A percentile compares a stretch with the other conserved stretches of the same genome.
Conservation (phyloP, 2,888 invertebrate species). For the Ichneumoninae sp. region DNA sequence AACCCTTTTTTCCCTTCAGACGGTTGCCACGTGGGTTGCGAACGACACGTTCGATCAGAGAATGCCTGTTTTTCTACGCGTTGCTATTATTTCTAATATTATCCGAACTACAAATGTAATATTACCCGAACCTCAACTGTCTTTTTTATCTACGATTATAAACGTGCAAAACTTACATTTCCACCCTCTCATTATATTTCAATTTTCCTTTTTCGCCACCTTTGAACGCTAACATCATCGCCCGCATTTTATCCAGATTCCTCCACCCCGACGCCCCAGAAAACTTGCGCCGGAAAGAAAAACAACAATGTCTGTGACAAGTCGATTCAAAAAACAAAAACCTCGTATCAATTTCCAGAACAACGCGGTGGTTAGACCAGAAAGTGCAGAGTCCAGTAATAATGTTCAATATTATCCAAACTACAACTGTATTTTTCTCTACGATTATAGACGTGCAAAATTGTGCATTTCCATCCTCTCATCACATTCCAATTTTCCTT, state of each 20-base stretch:
- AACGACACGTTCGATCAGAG: slow-evolving; percentile 28
- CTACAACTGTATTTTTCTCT: too few species aligned
- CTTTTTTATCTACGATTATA: not conserved
- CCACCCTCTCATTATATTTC: not conserved
- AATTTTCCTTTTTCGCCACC: not conserved
- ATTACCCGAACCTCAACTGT: not conserved
- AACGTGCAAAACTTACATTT: not conserved
- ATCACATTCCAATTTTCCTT: not conserved
- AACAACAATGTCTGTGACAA: slow-evolving; percentile 4
- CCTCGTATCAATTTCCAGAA: slow-evolving; percentile 70
- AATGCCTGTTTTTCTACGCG: not conserved
- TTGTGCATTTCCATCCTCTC: not conserved
- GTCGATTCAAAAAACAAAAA: slow-evolving; percentile 59
- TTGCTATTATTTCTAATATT: not conserved
- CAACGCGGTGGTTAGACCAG: slow-evolving; percentile 59
- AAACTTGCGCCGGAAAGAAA: slow-evolving; percentile 28
- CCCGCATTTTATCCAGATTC: slow-evolving; percentile 27
- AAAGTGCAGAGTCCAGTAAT: slow-evolving; percentile 64
- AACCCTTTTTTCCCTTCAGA: too few species aligned
- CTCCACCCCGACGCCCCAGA: not conserved
- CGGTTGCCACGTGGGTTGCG: not conserved
- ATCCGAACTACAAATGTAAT: not conserved
- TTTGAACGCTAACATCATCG: not conserved
- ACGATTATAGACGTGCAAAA: not conserved
- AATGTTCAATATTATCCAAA: not conserved